Evolutionary conservation across 1,140 invertebrate genomes (phyloP), one percentile per base, ranked within the genome.

Genomic region (Drosophila punjabiensis): DNA sequence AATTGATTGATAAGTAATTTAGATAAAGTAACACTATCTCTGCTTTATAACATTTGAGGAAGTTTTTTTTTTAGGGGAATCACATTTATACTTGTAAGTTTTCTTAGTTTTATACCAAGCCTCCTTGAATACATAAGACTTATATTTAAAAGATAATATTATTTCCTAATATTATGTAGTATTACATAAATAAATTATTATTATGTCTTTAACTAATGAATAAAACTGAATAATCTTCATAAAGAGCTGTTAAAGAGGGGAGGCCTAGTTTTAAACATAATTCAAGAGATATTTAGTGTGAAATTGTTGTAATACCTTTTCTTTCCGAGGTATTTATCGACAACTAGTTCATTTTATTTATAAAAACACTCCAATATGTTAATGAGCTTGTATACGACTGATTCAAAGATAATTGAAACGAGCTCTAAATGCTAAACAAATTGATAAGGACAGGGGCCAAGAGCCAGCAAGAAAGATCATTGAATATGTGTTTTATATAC

Each of bases 351-450:
- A 37, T 24, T 24, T 14, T 13, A 14, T 20, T 9, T 3, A 5
- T 24, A 18, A 18, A n/a, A 33, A 16, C 20, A 28, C 47, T 9
- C 24, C 24, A 35, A 35, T 20, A 14, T 14, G 13, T 35, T 35
- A 0, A 20, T 14, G n/a, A 33, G 43, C n/a, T 33, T 33, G 6
- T 20, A 18, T 2, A 18, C 4, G n/a, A 18, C 48, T 52, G 4
- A 55, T 20, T 0, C 33, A 24, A 37, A 56, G 16, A 32, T 47
- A 20, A 35, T 62, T 62, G 16, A 62, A 62, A 45, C 45, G 30
- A 32, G 14, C n/a, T 69, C 32, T 8, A 9, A 33, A 70, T 43
- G 20, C 28, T 43, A 16, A 43, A 35, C 20, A 39, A 28, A 63
- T 43, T 41, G 63, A 67, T 43, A 53, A 53, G 37, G 62, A 16